A percentile compares a stretch with the other conserved stretches of the same genome.
phyloP scores from a whole-genome alignment of 2,113 vertebrate species.

The Noturus placidus region DNA sequence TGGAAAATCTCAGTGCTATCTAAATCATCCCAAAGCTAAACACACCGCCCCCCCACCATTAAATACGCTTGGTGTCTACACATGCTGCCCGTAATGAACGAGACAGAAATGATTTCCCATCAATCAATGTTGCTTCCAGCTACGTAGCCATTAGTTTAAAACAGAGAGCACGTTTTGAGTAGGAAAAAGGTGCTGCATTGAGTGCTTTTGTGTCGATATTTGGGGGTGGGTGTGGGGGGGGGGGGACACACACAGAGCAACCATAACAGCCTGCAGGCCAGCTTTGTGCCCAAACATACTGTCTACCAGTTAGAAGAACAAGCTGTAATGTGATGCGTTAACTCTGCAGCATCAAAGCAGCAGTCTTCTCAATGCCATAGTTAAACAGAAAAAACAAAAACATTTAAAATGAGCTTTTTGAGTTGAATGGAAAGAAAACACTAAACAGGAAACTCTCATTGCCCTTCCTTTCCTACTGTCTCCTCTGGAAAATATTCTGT shows the following conservation, averaged over 20 bases:
- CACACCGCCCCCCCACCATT: background rate
- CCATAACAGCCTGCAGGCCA: background rate
- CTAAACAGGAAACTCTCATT: background rate
- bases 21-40: background rate
- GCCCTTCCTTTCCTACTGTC: background rate
- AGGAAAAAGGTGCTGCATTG: background rate
- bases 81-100: background rate
- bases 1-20: background rate
- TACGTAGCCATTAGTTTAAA: background rate
- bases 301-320: background rate
- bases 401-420: background rate
- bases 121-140: background rate
- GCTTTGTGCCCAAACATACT: background rate
- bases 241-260: background rate
- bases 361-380: background rate
- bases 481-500: background rate
- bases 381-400: no score
- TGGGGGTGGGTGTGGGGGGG: no score
- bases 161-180: background rate
- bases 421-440: background rate
- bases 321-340: background rate
- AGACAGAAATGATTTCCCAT: background rate
- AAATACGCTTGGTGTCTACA: background rate
- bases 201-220: background rate
- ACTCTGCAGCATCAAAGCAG: background rate